Base-by-base conservation (phyloP, 2,797 vertebrate species). In the Kryptopterus vitreolus region DNA sequence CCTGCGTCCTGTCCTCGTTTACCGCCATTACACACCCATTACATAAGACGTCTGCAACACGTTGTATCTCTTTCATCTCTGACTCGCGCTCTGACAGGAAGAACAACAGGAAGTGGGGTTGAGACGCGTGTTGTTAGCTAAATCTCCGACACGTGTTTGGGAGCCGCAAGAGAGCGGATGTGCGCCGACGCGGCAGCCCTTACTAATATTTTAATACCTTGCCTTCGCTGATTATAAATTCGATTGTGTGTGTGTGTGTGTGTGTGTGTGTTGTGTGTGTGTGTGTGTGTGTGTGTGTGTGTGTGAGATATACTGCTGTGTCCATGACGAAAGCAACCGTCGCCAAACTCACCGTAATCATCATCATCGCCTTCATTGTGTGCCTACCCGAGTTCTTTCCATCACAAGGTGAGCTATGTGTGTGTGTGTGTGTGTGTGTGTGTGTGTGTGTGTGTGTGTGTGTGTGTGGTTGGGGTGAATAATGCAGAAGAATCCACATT, bases 341-440 rank as follows among this genome's bases (percentile, higher is more conserved):
- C 75, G 84, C 89, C 79, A 96, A 95, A 92, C 92, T 98, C 83
- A 52, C 91, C 79, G 76, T 94, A 53, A 91, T 94, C 81, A 81
- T 96, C 86, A 88, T 95, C 85, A 87, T 93, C 1, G 65, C 88
- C 73, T 93, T 96, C 82, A 93, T 96, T 90, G 86, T 98, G 84
- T 95, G 94, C 85, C 94, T 98, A 72, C 95, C 96, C 50, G 96
- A 98, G 57, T 94, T 96, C 90, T 96, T 97, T 90, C 91, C 89
- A 5, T 68, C 81, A 16, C 9, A 63, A 77, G 81, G 81, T 82
- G 7, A 73, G 57, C 31, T 58, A n/a, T 13, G 11, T 57, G 35
- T 50, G 66, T 57, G 29, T 75, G 31, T 72, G 66, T 75, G 62
- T 65, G 77, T 79, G 18, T 52, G 73, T 8, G 29, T 83, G 73